Evolutionary conservation across 2,888 invertebrate species (phyloP), one percentile per base, ranked within the genome.

Genomic region (Pterostichus niger): DNA sequence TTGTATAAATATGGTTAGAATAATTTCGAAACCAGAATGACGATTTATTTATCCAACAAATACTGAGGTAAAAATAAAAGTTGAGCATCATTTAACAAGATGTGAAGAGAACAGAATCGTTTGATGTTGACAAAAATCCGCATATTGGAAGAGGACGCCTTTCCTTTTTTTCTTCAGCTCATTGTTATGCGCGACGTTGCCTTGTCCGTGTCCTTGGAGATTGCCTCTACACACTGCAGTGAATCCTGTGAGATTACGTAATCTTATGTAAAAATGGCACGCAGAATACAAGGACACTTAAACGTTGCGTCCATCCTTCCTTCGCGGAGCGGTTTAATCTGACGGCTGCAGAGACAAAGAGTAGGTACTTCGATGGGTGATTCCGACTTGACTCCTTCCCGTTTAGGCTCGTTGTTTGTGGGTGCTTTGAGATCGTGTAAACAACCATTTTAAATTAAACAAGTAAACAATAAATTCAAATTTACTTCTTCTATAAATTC

Each of bases 141-240:
- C 11, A 35, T 24, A 75, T 49, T 33, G 75, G 75, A 13, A 52
- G 11, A 49, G 33, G 49, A 64, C n/a, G 31, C 31, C 35, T 35
- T 64, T 64, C 35, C 31, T 33, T 76, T 54, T n/a, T 75, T 76
- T 40, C 40, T 56, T 31, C 56, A n/a, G 17, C 56, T 77, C 76
- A 77, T 77, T 77, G 56, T 35, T 77, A 77, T 77, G 76, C 76
- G 76, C 13, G 52, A 33, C 17, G 10, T 24, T 33, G 17, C 35
- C n/a, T 9, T 40, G 71, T 56, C 76, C 40, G 31, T 15, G 76
- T 77, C 76, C 76, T 77, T 77, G 76, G 56, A 77, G 76, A 77
- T 77, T 77, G 76, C 56, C 49, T 77, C 52, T 11, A 64, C 54
- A 56, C 76, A 54, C 76, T 2, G 46, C 24, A 64, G 44, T 2